phyloP scores from a whole-genome alignment of 2,113 vertebrate species.

The Archocentrus centrarchus region DNA sequence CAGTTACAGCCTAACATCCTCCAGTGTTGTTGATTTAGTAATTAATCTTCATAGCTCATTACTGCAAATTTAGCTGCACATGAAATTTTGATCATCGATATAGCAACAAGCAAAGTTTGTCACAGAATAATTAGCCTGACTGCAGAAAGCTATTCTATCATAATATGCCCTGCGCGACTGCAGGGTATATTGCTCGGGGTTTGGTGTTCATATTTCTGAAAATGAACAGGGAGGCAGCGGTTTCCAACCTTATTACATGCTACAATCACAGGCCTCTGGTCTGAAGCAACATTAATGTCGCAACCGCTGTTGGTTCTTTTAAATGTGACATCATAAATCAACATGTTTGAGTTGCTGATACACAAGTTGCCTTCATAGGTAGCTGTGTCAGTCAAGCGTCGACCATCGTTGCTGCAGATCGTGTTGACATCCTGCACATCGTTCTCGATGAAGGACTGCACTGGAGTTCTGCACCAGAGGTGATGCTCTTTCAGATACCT shows the following conservation, averaged over 20 bases:
- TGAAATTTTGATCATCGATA: background rate
- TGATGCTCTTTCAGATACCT: background rate
- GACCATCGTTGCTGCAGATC: rapidly evolving
- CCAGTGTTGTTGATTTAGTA: too few relatives aligned
- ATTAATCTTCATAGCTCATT: too few relatives aligned
- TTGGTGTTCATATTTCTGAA: background rate
- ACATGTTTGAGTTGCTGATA: background rate
- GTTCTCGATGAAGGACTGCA: background rate
- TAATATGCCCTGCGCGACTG: background rate
- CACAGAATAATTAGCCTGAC: background rate
- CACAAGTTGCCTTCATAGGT: background rate
- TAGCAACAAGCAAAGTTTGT: background rate
- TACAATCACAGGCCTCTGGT: background rate
- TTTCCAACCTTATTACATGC: background rate
- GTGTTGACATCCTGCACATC: rapidly evolving
- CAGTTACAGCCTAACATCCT: too few relatives aligned
- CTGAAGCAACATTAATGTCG: background rate
- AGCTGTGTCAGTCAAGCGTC: background rate
- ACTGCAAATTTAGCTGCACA: background rate
- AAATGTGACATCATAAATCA: background rate
- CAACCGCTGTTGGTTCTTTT: rapidly evolving
- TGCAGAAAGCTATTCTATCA: background rate
- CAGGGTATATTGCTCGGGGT: background rate
- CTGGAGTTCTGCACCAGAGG: background rate
- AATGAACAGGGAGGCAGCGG: background rate